Evolutionary conservation across 2,797 vertebrate species (phyloP), one percentile per base, ranked within the genome.

Genomic region (Sebastes itinus): DNA sequence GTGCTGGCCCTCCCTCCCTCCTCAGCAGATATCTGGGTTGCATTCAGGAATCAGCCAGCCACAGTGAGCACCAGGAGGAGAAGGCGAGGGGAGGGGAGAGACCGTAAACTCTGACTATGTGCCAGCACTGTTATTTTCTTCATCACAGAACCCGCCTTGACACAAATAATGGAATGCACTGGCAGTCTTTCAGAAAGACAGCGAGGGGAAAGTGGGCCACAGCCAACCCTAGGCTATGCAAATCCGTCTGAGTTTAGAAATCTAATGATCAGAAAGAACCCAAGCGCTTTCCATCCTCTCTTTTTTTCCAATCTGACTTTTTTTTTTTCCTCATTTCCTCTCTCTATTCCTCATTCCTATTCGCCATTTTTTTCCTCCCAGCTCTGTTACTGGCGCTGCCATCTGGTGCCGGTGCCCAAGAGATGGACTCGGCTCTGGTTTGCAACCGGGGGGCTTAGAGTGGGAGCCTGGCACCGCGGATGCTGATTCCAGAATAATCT

Each of bases 141-240:
- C 92, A 92, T 92, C 92, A 89, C 87, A 86, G 89, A 94, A 91
- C 83, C 85, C 63, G 91, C 87, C 88, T 93, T 90, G 92, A 95
- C 94, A 94, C 93, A 93, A 93, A 95, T 94, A 94, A 94, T 88
- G 91, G 93, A 94, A 94, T 92, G 90, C 88, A 88, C 90, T 94
- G 94, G 93, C 93, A 89, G 87, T 71, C 82, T 87, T 86, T 93
- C 89, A 94, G 86, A 89, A 84, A 91, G 92, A 91, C 91, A 74
- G 89, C 58, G 61, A 90, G 74, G 84, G 88, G 85, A 91, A 92
- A 94, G 92, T 94, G 93, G 93, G 93, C 89, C 93, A 93, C 88
- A 89, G 92, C 94, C 94, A 95, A 94, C 94, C 93, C 78, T 46
- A 88, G 93, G 93, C 95, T 92, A 94, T 94, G 93, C 93, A 94